Percentiles rank a stretch among this genome's conserved stretches.
phyloP scores from a whole-genome alignment of 2,113 vertebrate genomes.

The Calidris pugnax region DNA sequence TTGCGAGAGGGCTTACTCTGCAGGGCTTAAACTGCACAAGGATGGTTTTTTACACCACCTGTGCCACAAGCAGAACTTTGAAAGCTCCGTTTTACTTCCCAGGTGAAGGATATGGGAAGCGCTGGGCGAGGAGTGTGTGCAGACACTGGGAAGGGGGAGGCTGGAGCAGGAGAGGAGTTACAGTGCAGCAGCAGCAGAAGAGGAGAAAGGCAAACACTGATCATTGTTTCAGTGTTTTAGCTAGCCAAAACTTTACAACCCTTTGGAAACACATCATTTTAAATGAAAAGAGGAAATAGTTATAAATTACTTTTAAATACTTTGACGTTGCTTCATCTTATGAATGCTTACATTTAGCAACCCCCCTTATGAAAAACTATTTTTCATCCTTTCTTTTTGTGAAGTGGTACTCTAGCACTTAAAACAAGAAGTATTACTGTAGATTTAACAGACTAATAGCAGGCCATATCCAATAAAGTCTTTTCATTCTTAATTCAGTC shows the following conservation, averaged over 20 bases:
- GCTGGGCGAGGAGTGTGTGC: fast-evolving
- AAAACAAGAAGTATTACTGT: background rate
- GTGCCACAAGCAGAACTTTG: background rate
- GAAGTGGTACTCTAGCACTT: background rate
- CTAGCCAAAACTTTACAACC: background rate
- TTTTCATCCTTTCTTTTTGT: background rate
- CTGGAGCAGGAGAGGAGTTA: background rate
- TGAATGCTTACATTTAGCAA: background rate
- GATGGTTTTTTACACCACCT: background rate
- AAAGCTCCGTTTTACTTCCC: background rate
- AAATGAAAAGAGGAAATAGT: background rate
- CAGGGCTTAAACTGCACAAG: fast-evolving
- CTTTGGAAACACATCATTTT: background rate
- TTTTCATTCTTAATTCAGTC: background rate
- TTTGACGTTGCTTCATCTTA: background rate
- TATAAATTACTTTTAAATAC: background rate
- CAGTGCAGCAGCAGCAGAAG: background rate
- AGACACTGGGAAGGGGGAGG: background rate
- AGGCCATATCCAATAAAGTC: background rate
- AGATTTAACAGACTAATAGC: background rate
- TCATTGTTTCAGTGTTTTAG: fast-evolving
- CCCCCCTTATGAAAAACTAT: background rate
- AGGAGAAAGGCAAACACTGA: background rate
- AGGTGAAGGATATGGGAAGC: background rate
- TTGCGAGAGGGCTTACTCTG: fast-evolving